phyloP scores from a whole-genome alignment of 1,140 invertebrate species.

The Aphelinus atriplicis region DNA sequence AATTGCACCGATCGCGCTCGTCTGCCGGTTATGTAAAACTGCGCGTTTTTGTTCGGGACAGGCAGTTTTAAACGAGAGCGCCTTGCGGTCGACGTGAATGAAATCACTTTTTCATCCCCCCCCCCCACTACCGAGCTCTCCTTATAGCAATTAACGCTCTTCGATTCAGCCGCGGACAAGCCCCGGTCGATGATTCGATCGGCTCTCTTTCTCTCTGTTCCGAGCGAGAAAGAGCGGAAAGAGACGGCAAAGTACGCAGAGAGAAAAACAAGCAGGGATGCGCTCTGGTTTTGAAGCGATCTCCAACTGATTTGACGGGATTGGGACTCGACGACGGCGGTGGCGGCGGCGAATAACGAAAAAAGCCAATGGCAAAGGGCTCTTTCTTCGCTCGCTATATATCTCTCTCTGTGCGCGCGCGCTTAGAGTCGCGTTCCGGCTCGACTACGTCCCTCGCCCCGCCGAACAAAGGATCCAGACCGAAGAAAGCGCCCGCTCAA shows the following conservation, averaged over 20 bases:
- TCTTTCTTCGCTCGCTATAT: too few relatives aligned
- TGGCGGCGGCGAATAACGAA: conserved; percentile 20
- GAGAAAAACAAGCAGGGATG: background rate
- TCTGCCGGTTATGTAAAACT: conserved; percentile 17
- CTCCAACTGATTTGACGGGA: background rate
- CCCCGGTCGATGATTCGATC: background rate
- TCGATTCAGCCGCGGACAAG: background rate
- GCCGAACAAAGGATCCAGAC: too few relatives aligned
- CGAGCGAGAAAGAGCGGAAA: background rate
- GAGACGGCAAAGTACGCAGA: background rate
- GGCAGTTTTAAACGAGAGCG: conserved; percentile 2
- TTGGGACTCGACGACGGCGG: background rate
- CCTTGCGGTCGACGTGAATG: background rate
- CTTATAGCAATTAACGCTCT: conserved; percentile 20
- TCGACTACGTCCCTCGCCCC: too few relatives aligned
- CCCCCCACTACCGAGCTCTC: too few relatives aligned
- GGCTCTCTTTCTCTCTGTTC: background rate
- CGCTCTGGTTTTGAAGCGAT: too few relatives aligned
- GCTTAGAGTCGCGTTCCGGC: too few relatives aligned
- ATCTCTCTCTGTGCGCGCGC: too few relatives aligned
- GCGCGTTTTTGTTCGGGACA: conserved; percentile 10
- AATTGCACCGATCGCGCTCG: too few relatives aligned
- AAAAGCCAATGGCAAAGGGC: background rate
- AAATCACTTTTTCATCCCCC: conserved; percentile 10
- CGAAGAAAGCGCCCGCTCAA: background rate